These are phyloP conservation scores for Eublepharis macularius DNA, from an alignment of 2,113 vertebrate genomes.

Conservation along the genomic window DNA sequence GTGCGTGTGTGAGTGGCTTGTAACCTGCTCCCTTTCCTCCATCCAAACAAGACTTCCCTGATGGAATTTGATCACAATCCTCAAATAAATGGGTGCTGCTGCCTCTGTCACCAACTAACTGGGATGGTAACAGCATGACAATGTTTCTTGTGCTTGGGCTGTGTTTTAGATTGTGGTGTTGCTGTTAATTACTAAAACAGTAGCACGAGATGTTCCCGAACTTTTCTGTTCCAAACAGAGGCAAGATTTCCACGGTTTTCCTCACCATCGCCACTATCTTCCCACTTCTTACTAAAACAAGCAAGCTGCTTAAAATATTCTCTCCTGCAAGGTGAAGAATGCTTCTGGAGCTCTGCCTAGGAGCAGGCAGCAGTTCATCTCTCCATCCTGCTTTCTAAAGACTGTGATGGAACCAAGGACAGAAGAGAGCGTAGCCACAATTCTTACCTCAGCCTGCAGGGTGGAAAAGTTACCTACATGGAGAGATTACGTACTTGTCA, in stretches of 20 bases:
- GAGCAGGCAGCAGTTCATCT: not conserved
- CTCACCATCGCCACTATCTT: not conserved
- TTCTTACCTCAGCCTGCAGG: not conserved
- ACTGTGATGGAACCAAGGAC: not conserved
- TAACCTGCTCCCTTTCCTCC: not conserved
- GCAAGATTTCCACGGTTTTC: not conserved
- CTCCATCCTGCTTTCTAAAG: not conserved
- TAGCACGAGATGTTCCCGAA: not conserved
- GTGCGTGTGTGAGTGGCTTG: not conserved
- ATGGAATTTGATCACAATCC: not conserved
- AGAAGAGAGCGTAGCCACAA: not conserved
- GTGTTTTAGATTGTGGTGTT: not conserved
- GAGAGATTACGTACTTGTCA: not conserved
- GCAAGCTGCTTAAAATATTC: not conserved
- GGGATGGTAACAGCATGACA: not conserved
- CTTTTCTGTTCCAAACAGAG: not conserved
- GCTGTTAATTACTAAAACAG: not conserved
- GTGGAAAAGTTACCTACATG: not conserved
- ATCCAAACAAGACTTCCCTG: not conserved
- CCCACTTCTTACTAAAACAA: not conserved
- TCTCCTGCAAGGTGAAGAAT: not conserved
- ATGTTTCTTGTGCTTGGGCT: not conserved
- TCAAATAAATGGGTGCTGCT: not conserved
- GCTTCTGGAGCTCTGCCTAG: not conserved
- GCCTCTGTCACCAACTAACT: too few species aligned